These are phyloP conservation scores for Cygnus olor DNA, from an alignment of 2,797 vertebrate species.

Conservation along the genomic window DNA sequence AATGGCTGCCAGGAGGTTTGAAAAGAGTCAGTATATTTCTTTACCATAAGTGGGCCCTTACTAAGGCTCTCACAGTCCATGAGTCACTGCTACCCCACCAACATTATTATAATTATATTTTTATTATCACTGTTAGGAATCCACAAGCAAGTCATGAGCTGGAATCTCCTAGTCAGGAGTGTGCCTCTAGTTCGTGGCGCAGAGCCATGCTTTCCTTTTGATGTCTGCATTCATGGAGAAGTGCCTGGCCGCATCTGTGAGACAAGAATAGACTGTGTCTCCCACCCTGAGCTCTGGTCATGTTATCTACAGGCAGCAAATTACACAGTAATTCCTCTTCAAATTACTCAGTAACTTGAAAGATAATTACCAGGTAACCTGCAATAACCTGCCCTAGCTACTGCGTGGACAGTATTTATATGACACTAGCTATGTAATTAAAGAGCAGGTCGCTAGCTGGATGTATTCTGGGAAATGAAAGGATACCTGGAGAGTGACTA, in stretches of 20 bases:
- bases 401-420: neutral
- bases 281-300: neutral
- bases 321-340: conserved; percentile 19
- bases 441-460: neutral
- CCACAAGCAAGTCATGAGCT: neutral
- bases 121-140: neutral
- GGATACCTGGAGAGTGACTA: conserved; percentile 51
- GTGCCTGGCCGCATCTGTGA: neutral
- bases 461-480: conserved; percentile 29
- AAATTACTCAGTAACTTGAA: conserved; percentile 55
- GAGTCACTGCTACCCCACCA: neutral
- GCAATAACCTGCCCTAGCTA: conserved; percentile 27
- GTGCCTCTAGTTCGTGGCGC: neutral
- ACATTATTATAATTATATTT: neutral
- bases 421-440: conserved; percentile 36
- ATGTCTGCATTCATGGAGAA: neutral
- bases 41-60: neutral
- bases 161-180: neutral
- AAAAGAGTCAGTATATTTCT: neutral
- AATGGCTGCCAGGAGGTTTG: neutral
- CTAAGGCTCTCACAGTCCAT: neutral
- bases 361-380: conserved; percentile 55
- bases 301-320: conserved; percentile 35
- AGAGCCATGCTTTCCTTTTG: neutral
- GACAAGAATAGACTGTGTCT: neutral